Base-by-base conservation (phyloP, 2,113 vertebrate genomes). In the Gobio gobio region DNA sequence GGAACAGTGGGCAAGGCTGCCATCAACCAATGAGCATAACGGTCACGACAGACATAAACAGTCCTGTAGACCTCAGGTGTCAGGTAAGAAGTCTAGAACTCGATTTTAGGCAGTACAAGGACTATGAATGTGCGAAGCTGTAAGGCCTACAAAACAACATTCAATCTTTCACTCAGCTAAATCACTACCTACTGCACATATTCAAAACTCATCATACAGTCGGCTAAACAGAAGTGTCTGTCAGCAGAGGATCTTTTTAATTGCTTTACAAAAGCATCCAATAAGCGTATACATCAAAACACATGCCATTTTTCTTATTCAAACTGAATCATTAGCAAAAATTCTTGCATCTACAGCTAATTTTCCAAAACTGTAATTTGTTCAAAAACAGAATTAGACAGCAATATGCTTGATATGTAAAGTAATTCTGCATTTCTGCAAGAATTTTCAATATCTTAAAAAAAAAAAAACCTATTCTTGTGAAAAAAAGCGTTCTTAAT, bases 1-100 rank as follows among this genome's bases (percentile, higher is more conserved):
- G 74, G 84, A 89, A 86, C 83, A 43, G 59, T 85, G 78, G 85
- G 86, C 66, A 86, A 24, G 86, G 86, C 90, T 89, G 87, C 89
- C 90, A 90, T 86, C 84, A 68, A 43, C 72, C n/a, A 47, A 16
- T 18, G 90, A 92, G 90, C 85, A 89, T 78, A 88, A 78, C 43
- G 29, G n/a, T 85, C 88, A 79, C 6, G 74, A 56, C n/a, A 63
- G 43, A 12, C 58, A 63, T 18, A 47, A 45, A 56, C 75, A 36
- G 51, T 22, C 33, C 54, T 59, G 54, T 24, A 78, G 22, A 79
- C n/a, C 40, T 6, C 40, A 26, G 56, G 22, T 18, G 24, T 43
- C 4, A 78, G 33, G 77, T 61, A 59, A 49, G 61, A 1, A 2
- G 13, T 22, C 49, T 20, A 54, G 74, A 54, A 33, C 26, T 76